Base-by-base conservation (phyloP, 2,113 vertebrate species). In the Muscicapa adusta region DNA sequence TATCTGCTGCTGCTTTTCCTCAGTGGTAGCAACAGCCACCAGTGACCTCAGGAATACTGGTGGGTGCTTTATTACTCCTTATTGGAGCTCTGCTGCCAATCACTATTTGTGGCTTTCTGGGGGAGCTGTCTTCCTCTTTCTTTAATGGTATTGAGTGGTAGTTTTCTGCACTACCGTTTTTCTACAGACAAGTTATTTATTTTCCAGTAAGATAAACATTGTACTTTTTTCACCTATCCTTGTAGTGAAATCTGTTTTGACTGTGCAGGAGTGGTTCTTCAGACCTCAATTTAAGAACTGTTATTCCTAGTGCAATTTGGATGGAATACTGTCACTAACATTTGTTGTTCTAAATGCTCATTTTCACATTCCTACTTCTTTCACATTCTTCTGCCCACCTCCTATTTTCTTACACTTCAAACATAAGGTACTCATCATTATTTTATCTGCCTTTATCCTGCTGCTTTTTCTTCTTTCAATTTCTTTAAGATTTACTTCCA, bases 391-490 rank as follows among this genome's bases (percentile, higher is more conserved):
- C 36, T 85, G 17, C 62, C 3, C 5, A 9, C 53, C 56, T 87
- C n/a, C 34, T 87, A 8, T 70, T 70, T 85, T 75, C 58, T 65
- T 67, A 20, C 0, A 2, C n/a, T 26, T 91, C 62, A 72, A 57
- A 40, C 26, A 4, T 50, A 63, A 83, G 18, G 31, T 51, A 40
- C 40, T 74, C 0, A 0, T 78, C 11, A 4, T 77, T 76, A 34
- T 63, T 92, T 75, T 56, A 54, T 60, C 54, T 85, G 51, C 26
- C 43, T 85, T 85, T 50, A 40, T 89, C 57, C 58, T 77, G 50
- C 82, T 88, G 12, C 33, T 53, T 88, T 81, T 71, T 74, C 57
- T 78, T 66, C 43, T 34, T 88, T 80, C 36, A 26, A 4, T 71
- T 81, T 74, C 31, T 17, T 85, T 73, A 17, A 2, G 33, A 58